Evolutionary conservation across 2,888 invertebrate genomes (phyloP), one percentile per base, ranked within the genome.

Genomic region (Amphipoea lucens): DNA sequence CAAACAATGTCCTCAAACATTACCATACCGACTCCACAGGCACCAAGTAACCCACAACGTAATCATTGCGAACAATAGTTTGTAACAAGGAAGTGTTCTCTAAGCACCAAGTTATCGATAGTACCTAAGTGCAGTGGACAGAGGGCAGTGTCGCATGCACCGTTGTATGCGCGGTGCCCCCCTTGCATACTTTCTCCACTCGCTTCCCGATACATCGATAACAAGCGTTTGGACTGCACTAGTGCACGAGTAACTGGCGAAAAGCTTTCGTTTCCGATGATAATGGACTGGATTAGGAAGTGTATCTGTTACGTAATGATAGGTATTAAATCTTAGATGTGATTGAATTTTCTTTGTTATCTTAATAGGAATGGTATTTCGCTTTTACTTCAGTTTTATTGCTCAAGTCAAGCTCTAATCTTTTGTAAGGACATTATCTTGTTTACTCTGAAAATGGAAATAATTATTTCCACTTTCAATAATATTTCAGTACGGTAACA

Each of bases 181-280:
- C 92, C 93, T 95, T 95, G 94, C 95, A 94, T 96, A 96, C 96
- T 96, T 96, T 96, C 96, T 95, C 96, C 95, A 90, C 89, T 91
- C 90, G 92, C 93, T 94, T 94, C 93, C 94, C 93, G 93, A 94
- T 94, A 89, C 92, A 93, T 93, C 93, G 93, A 94, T 93, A 93
- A 92, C 87, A 91, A 89, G 84, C 92, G 91, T 93, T 93, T 90
- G 89, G 86, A 91, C 89, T 87, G 89, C 85, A 87, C 91, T 86
- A 90, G 89, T 88, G 86, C 89, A 89, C 90, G 81, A 91, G 89
- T 90, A 86, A 87, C 90, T 89, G 51, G 74, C 87, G 84, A 83
- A 76, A 75, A 84, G 85, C 85, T 85, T 85, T 85, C 89, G 84
- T 89, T 87, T 88, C 83, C 67, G 79, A 82, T 88, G 84, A 89